phyloP scores from a whole-genome alignment of 1,140 invertebrate species.

The Nephotettix cincticeps region DNA sequence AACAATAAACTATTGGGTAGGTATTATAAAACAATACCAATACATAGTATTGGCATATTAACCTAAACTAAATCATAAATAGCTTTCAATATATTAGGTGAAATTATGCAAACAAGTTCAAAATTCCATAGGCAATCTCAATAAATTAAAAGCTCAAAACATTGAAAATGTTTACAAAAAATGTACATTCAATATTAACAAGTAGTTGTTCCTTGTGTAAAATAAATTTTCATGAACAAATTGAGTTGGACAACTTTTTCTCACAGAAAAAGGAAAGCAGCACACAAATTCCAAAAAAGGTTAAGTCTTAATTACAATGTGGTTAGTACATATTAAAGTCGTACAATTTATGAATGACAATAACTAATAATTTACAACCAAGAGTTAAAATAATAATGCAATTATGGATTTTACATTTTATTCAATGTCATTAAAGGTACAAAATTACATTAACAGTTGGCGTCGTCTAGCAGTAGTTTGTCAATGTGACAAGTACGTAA shows the following conservation, averaged over 20 bases:
- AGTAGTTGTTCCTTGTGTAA: not conserved
- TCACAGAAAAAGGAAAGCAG: not conserved
- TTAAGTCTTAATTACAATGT: not conserved
- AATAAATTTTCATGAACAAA: not conserved
- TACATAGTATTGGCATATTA: slow-evolving; percentile 13
- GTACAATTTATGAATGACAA: not conserved
- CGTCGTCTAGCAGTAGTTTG: not conserved
- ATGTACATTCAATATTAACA: not conserved
- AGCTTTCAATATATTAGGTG: not conserved
- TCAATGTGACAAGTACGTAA: slow-evolving; percentile 22
- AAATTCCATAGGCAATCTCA: not conserved
- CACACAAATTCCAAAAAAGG: not conserved
- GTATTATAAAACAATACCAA: not conserved
- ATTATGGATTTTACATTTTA: not conserved
- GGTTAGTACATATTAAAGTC: not conserved
- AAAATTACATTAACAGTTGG: slow-evolving; percentile 7
- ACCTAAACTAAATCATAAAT: not conserved
- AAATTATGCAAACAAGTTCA: not conserved
- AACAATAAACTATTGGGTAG: no score
- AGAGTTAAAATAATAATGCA: not conserved
- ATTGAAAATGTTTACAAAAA: not conserved
- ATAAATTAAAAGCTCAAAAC: slow-evolving; percentile 5
- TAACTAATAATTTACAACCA: not conserved
- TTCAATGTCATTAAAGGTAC: slow-evolving; percentile 5
- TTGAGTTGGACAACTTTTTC: not conserved